Base-by-base conservation (phyloP, 53 echinoderm and acorn worm genomes). In the Zoroaster sp. region DNA sequence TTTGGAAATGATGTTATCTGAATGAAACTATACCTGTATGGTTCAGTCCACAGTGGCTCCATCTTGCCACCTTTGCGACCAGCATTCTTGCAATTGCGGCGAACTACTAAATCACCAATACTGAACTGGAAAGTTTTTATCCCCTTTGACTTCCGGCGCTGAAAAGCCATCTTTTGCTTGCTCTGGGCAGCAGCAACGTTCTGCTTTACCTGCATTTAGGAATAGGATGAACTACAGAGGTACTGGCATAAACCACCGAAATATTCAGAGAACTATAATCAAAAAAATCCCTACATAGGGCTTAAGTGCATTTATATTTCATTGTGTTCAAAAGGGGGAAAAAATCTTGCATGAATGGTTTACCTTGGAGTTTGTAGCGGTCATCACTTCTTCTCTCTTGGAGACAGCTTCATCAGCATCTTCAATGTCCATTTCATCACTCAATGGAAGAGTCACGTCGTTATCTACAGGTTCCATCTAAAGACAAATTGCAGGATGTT, bases 1-100 rank as follows among this genome's bases (percentile, higher is more conserved):
- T 25, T 5, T 7, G 14, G 28, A 12, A n/a, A 65, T 21, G 28
- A 65, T 21, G 66, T 25, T 25, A 21, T 21, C 11, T 65, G 10
- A 21, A 8, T 25, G 66, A 21, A 65, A 21, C n/a, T 25, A 25
- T 71, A 71, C 71, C 36, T 71, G 71, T 71, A 71, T 71, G 71
- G 71, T 71, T 7, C 71, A 33, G 71, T 71, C 71, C 33, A 71
- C 36, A 35, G 71, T 35, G 71, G 71, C 28, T 71, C 71, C 71
- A 71, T 71, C 71, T 71, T 71, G 4, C 71, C 71, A 71, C 71
- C 71, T 35, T 71, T 71, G 71, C 71, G 71, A 35, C 71, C 71
- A 71, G 28, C 36, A 71, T 71, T 71, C 36, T 35, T 71, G 71
- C 71, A 71, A 9, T 35, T 71, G 32, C 71, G 34, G 4, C 71